Conservation (phyloP, 2,797 vertebrate species). For the Chaunax sp. region DNA sequence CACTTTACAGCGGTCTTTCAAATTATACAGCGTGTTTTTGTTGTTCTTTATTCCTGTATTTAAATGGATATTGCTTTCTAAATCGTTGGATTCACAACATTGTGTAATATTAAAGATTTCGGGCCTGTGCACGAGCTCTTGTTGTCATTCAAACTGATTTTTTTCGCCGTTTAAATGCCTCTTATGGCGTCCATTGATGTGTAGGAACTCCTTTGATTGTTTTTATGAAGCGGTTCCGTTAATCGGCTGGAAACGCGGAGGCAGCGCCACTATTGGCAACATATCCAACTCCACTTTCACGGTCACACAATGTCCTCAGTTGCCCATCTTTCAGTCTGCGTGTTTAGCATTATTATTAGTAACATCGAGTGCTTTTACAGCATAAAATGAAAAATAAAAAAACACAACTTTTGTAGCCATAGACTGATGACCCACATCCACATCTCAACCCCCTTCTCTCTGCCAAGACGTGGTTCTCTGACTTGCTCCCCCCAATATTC, state of each 20-base stretch:
- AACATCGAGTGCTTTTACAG: neutral
- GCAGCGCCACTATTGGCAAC: slow-evolving; percentile 63
- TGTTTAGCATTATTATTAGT: slow-evolving; percentile 17
- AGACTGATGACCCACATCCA: slow-evolving; percentile 22
- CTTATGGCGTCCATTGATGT: slow-evolving; percentile 61
- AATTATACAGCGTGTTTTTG: slow-evolving; percentile 1
- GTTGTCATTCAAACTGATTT: slow-evolving; percentile 32
- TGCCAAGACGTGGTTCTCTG: slow-evolving; percentile 38
- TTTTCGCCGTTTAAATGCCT: slow-evolving; percentile 55
- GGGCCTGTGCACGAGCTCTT: slow-evolving; percentile 28
- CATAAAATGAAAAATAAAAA: neutral
- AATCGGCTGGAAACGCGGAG: slow-evolving; percentile 63
- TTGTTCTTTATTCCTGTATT: slow-evolving; percentile 13
- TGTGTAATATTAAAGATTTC: slow-evolving; percentile 16
- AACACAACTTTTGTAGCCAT: slow-evolving; percentile 21
- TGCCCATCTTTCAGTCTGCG: slow-evolving; percentile 60
- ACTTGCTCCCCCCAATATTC: slow-evolving; percentile 49
- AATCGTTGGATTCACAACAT: neutral
- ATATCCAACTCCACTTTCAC: slow-evolving; percentile 59
- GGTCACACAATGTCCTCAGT: slow-evolving; percentile 71
- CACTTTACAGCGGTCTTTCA: slow-evolving; percentile 15
- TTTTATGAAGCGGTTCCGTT: slow-evolving; percentile 66
- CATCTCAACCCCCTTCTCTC: slow-evolving; percentile 3
- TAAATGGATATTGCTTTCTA: neutral
- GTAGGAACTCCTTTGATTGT: slow-evolving; percentile 62